A percentile compares a stretch with the other conserved stretches of the same genome.
Conservation (phyloP, 92 coral and sea anemone species). For the Epizoanthus illoricatus region DNA sequence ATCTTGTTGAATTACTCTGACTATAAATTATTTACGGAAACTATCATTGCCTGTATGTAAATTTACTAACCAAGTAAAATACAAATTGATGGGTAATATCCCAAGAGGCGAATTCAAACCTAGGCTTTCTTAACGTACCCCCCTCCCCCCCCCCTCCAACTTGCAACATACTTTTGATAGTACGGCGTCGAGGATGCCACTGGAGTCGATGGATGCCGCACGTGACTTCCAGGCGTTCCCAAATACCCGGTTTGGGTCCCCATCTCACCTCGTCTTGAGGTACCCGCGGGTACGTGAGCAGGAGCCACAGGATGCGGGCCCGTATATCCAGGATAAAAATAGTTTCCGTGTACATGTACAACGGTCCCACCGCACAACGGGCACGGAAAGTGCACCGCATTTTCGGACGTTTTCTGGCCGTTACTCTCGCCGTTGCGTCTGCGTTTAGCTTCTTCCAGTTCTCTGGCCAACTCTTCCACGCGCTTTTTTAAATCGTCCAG, state of each 20-base stretch:
- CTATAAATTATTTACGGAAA: no score
- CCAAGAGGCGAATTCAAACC: no score
- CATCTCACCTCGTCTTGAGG: conserved; percentile 37
- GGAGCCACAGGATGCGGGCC: conserved; percentile 55
- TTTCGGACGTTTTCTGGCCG: conserved; percentile 33
- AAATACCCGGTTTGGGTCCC: conserved; percentile 71
- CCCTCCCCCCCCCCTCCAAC: no score
- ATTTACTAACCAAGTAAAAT: background rate
- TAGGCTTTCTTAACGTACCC: no score
- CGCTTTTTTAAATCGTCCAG: conserved; percentile 71
- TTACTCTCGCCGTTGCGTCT: conserved; percentile 40
- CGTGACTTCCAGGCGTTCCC: conserved; percentile 46
- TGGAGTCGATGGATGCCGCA: conserved; percentile 71
- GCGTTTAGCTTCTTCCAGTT: conserved; percentile 65
- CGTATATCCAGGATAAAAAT: conserved; percentile 77
- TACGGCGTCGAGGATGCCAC: conserved; percentile 80
- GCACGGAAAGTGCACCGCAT: conserved; percentile 81
- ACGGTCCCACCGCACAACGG: conserved; percentile 82
- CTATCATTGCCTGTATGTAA: no score
- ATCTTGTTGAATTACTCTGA: no score
- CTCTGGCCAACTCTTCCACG: conserved; percentile 63
- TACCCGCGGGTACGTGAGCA: conserved; percentile 46
- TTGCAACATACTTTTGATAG: conserved; percentile 66
- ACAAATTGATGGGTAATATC: no score
- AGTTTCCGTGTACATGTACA: conserved; percentile 75